Evolutionary conservation across 1,140 invertebrate species (phyloP).

Genomic region (Lepidurus couesii): DNA sequence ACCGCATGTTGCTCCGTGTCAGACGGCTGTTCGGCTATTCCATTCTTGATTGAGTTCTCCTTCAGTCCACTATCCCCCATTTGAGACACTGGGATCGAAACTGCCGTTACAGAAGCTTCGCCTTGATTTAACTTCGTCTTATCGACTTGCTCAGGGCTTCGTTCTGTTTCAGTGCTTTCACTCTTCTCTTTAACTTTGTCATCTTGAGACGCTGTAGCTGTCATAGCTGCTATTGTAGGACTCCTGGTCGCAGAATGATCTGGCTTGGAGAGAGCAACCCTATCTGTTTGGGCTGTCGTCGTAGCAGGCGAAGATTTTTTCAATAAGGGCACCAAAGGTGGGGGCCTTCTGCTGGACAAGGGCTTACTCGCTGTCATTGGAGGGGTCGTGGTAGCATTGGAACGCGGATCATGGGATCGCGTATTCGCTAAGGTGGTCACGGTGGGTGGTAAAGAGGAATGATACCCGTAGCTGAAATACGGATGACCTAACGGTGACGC

Average conservation of each 20-base stretch:
- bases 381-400: not conserved
- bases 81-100: not conserved
- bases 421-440: constrained; percentile 22
- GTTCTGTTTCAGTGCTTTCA: not conserved
- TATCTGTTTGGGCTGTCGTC: not conserved
- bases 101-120: not conserved
- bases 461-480: constrained; percentile 20
- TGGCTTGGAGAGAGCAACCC: not conserved
- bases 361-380: not conserved
- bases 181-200: not conserved
- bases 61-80: not conserved
- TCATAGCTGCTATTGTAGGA: not conserved
- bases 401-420: not conserved
- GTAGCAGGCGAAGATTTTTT: not conserved
- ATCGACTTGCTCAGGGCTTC: not conserved
- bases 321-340: not conserved
- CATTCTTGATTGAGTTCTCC: not conserved
- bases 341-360: not conserved
- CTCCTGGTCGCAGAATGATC: not conserved
- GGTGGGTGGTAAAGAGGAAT: constrained; percentile 32
- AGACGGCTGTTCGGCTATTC: not conserved
- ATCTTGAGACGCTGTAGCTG: not conserved
- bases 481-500: not conserved
- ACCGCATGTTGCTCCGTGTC: not conserved
- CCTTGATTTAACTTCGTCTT: not conserved